Percentiles rank a stretch among this genome's conserved stretches.
Evolutionary conservation across 2,888 invertebrate species (phyloP).

Genomic region (Drosophila peninsularis): DNA sequence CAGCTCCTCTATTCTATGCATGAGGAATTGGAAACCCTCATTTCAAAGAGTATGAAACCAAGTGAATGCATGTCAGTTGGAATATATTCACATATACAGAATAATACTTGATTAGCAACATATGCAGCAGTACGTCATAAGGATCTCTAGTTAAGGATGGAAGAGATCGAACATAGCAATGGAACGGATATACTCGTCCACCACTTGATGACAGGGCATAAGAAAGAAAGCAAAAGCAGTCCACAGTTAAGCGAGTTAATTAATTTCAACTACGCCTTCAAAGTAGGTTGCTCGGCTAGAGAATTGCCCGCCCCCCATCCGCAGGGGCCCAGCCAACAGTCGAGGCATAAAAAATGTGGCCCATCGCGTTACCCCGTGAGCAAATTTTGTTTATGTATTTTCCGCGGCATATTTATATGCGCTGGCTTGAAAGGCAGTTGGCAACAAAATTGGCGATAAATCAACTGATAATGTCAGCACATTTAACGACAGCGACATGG

Average conservation of each 20-base stretch:
- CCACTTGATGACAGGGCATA: background rate
- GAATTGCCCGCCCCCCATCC: background rate
- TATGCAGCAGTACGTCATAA: too few species aligned
- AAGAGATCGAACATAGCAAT: too few species aligned
- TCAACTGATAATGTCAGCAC: constrained; percentile 79
- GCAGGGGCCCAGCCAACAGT: background rate
- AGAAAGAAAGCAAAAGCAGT: constrained; percentile 31
- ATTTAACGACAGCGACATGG: constrained; percentile 57
- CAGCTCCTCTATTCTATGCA: too few species aligned
- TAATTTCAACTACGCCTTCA: constrained; percentile 63
- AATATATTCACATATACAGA: too few species aligned
- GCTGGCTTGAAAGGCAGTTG: constrained; percentile 56
- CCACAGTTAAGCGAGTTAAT: constrained; percentile 68
- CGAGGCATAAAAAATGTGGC: constrained; percentile 28
- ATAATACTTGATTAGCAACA: too few species aligned
- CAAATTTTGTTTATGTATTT: constrained; percentile 53
- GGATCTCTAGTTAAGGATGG: background rate
- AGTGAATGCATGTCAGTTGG: background rate
- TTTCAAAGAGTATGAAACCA: background rate
- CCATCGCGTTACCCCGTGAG: constrained; percentile 13
- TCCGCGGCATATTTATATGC: constrained; percentile 45
- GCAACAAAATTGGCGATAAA: constrained; percentile 72
- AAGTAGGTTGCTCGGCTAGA: constrained; percentile 22
- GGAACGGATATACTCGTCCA: background rate
- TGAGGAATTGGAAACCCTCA: too few species aligned